Conservation (phyloP, 2,797 vertebrate genomes). For the Paratrypauchen microcephalus region DNA sequence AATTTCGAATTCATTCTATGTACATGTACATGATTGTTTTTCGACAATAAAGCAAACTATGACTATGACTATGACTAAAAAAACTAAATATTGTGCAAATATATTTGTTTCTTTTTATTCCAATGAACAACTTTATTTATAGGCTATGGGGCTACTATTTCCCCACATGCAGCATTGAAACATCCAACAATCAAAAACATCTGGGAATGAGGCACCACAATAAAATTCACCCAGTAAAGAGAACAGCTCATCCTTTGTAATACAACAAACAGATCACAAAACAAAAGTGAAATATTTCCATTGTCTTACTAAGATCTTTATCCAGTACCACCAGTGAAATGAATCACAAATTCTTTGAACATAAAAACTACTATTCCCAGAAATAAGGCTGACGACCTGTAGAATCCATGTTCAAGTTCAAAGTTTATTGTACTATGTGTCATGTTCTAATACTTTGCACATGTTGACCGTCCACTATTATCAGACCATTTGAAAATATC, state of each 20-base stretch:
- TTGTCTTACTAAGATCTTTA: constrained; percentile 55
- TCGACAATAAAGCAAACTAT: too few relatives aligned
- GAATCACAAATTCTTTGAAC: constrained; percentile 50
- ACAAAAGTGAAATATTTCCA: constrained; percentile 39
- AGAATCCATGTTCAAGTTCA: neutral
- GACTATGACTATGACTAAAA: too few relatives aligned
- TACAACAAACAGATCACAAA: constrained; percentile 43
- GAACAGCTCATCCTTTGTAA: constrained; percentile 44
- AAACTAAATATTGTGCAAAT: neutral
- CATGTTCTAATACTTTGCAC: constrained; percentile 19
- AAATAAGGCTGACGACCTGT: constrained; percentile 38
- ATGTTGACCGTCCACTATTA: neutral
- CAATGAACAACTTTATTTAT: neutral
- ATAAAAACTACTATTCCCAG: constrained; percentile 41
- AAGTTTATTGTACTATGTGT: constrained; percentile 3
- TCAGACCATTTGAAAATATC: neutral
- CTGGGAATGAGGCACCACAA: constrained; percentile 20
- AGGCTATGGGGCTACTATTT: neutral
- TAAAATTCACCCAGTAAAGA: constrained; percentile 12
- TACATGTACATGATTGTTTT: too few relatives aligned
- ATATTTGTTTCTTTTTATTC: neutral
- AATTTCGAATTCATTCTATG: too few relatives aligned
- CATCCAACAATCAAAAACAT: neutral
- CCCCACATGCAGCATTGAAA: neutral
- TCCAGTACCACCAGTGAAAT: constrained; percentile 55